Conservation (phyloP, 2,797 vertebrate species). For the Jordanella pulchra region DNA sequence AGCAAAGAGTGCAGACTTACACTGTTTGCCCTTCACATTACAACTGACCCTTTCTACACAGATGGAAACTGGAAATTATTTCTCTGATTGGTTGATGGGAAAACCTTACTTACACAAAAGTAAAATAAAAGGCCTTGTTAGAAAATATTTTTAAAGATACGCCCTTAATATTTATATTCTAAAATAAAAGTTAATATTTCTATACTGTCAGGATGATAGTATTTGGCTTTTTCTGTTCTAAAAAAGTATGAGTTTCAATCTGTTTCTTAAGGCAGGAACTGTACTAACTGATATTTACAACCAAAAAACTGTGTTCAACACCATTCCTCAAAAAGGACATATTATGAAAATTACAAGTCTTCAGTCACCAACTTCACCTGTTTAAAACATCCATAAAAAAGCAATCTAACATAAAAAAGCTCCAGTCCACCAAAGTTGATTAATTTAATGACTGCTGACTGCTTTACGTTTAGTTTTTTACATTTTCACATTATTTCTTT, state of each 20-base stretch:
- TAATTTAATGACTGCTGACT: too few species aligned
- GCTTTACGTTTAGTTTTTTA: too few species aligned
- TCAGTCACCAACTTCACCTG: neutral
- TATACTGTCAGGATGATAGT: neutral
- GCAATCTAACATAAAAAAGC: too few species aligned
- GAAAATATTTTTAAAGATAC: neutral
- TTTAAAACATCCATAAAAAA: too few species aligned
- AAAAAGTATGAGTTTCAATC: neutral
- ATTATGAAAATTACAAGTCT: neutral
- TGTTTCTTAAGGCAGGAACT: too few species aligned
- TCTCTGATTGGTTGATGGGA: slow-evolving; percentile 2
- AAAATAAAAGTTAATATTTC: too few species aligned
- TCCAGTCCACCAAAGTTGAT: too few species aligned
- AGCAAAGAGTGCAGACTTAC: slow-evolving; percentile 23
- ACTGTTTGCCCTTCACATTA: slow-evolving; percentile 38
- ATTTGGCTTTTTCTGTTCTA: neutral
- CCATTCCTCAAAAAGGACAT: neutral
- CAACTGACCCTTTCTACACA: slow-evolving; percentile 3
- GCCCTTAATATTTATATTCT: too few species aligned
- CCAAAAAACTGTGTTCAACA: neutral
- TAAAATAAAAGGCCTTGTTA: neutral
- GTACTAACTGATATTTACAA: neutral
- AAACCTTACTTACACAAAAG: neutral
- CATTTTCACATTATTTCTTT: too few species aligned
- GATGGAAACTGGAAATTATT: slow-evolving; percentile 11